Evolutionary conservation across 2,888 invertebrate genomes (phyloP), one percentile per base, ranked within the genome.

Genomic region (Drosophila paucipuncta): DNA sequence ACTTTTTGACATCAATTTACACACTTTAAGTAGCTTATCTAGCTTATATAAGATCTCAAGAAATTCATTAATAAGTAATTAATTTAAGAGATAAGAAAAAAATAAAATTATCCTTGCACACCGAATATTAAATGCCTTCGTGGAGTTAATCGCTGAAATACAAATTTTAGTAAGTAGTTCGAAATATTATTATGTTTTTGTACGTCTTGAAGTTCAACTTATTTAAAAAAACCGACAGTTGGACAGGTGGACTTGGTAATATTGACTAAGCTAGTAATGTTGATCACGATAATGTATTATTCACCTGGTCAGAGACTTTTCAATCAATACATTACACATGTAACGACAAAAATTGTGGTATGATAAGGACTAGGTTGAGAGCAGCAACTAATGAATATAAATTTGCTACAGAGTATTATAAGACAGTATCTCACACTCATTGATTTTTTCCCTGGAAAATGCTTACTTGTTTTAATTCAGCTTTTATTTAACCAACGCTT

Each of bases 401-500:
- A 18, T 2, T 37, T 28, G 35, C 28, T 37, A 37, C 13, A 49
- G 57, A 39, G 39, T 57, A 22, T 13, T 13, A 13, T 13, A 4
- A n/a, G 39, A 4, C 4, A 22, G 7, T 22, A 50, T 39, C 10
- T n/a, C 4, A 16, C 18, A 13, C 13, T 30, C 57, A 16, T 13
- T 7, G 28, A 28, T n/a, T 25, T 22, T 4, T 4, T 16, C 18
- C 3, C 5, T 28, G 16, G 9, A 9, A 31, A 31, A 6, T 37
- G 28, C 28, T 69, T 28, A 39, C 28, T 33, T 39, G 47, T 57
- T 74, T 82, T 80, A 77, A 73, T 76, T 58, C 35, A 25, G 35
- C 66, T 64, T 53, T 71, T 76, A 71, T 82, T 78, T 60, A 55
- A 72, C 37, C 61, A 43, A 61, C 30, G 67, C 43, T 68, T 68